Conservation (phyloP, 2,113 vertebrate genomes). For the Oncorhynchus gorbuscha region DNA sequence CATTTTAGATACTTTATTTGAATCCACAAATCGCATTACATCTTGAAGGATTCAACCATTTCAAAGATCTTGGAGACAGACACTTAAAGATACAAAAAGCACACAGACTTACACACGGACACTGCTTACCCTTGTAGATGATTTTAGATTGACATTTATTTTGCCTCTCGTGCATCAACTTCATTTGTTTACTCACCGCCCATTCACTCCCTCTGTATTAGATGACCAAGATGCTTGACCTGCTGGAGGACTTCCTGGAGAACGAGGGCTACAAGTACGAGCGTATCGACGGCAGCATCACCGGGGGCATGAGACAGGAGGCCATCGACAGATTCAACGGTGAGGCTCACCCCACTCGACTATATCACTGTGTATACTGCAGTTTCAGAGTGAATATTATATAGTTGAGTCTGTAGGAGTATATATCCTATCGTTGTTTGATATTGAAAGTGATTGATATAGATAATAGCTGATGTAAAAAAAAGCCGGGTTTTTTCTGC, state of each 20-base stretch:
- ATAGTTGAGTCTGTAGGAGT: too few species aligned
- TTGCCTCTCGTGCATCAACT: background rate
- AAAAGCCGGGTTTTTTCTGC: too few species aligned
- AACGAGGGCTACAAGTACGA: conserved; percentile 98
- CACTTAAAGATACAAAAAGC: too few species aligned
- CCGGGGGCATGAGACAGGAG: conserved; percentile 96
- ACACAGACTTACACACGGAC: background rate
- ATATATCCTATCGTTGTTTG: too few species aligned
- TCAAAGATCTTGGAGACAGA: too few species aligned
- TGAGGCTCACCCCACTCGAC: conserved; percentile 52
- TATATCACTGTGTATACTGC: background rate
- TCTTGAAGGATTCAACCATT: too few species aligned
- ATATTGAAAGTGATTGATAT: too few species aligned
- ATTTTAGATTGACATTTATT: too few species aligned
- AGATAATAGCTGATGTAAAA: too few species aligned
- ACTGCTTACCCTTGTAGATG: background rate
- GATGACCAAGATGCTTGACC: conserved; percentile 99
- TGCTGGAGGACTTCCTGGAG: conserved; percentile 94
- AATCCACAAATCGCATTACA: too few species aligned
- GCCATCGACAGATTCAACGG: conserved; percentile 98
- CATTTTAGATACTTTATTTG: too few species aligned
- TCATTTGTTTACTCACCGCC: background rate
- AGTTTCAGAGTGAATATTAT: too few species aligned
- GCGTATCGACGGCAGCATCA: conserved; percentile 94
- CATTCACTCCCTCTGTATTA: conserved; percentile 39